phyloP scores from a whole-genome alignment of 2,113 vertebrate species.

The Entomyzon cyanotis region DNA sequence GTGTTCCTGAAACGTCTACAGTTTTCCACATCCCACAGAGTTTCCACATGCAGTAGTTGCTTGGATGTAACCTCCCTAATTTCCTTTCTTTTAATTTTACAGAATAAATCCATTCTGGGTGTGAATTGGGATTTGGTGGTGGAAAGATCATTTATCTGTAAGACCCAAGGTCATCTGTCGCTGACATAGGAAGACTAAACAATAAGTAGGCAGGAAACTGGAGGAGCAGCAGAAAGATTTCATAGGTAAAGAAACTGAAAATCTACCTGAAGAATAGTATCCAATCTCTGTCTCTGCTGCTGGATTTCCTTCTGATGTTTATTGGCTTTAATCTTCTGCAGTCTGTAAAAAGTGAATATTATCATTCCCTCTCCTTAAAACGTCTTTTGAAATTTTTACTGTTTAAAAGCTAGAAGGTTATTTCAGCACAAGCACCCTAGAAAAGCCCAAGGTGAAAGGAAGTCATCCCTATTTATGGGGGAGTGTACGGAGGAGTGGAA shows the following conservation, averaged over 20 bases:
- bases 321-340: neutral
- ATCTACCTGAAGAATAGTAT: neutral
- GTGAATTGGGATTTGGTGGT: neutral
- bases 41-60: neutral
- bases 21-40: neutral
- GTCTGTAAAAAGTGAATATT: neutral
- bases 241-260: neutral
- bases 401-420: neutral
- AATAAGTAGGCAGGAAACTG: neutral
- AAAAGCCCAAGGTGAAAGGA: neutral
- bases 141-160: neutral
- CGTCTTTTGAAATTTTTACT: neutral
- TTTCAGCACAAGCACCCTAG: neutral
- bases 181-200: neutral
- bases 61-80: neutral
- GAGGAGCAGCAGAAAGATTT: neutral
- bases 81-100: neutral
- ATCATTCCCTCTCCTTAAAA: neutral
- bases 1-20: neutral
- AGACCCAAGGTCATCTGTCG: neutral
- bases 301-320: neutral
- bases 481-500: neutral
- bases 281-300: neutral
- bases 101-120: neutral
- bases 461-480: neutral